Evolutionary conservation across 2,888 invertebrate species (phyloP), one percentile per base, ranked within the genome.

Genomic region (Rotaria magnacalcarata): DNA sequence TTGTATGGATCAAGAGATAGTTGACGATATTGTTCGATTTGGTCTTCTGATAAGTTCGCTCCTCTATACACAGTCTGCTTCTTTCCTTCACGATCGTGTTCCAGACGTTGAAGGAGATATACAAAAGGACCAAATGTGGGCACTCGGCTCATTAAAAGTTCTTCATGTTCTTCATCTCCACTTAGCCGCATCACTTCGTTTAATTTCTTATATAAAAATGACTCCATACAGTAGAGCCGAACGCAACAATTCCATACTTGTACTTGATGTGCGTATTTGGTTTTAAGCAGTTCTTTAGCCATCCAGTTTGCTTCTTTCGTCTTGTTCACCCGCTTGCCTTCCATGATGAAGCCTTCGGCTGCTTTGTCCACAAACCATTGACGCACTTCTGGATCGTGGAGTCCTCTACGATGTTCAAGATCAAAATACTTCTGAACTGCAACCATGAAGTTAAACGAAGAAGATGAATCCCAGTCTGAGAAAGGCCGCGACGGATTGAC

Each of bases 11-110:
- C 11, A 2, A n/a, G n/a, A 3, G n/a, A 2, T 0, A 7, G 10
- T 16, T 27, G 50, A 50, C 1, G 43, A 47, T 75, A 43, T 24
- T 75, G 75, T 3, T 47, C 8, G 11, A 75, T 75, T 24, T 8
- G 0, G 1, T 43, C 21, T 2, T 43, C 5, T 1, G 75, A 11
- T n/a, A 80, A 14, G 0, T 43, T 43, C 0, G 80, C 47, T 11
- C 47, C 80, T 10, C 80, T 47, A n/a, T n/a, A 80, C 4, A 80
- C 47, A 24, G 6, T 21, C 50, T 50, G 50, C 0, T 50, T 4
- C 10, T 11, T 24, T 3, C 21, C 6, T 10, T 5, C 1, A 41
- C 0, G 21, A 41, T 10, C 0, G 1, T 14, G 7, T 21, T 5
- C 16, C 24, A 75, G 2, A 3, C 4, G 2, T 0, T 24, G 4